Evolutionary conservation across 2,888 invertebrate species (phyloP).

Genomic region (Lasioglossum oenotherae): DNA sequence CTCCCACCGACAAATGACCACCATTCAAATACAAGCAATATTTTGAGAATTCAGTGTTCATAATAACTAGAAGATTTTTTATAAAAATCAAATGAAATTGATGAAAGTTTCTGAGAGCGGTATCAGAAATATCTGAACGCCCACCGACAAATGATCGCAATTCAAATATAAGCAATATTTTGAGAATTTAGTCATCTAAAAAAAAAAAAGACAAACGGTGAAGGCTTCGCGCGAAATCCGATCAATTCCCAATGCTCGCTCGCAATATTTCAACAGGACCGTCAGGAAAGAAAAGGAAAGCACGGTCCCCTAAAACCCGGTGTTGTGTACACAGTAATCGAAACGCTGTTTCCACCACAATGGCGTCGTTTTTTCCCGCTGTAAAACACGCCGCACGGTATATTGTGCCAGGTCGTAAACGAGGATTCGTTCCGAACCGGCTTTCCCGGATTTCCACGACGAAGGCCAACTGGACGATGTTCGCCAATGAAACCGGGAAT

Average conservation of each 20-base stretch:
- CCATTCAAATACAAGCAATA: too few species aligned
- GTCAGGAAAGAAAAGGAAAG: not conserved
- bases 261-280: not conserved
- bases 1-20: too few species aligned
- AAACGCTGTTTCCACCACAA: constrained; percentile 3
- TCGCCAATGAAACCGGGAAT: constrained; percentile 42
- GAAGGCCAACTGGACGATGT: constrained; percentile 54
- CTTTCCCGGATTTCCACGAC: constrained; percentile 16
- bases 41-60: too few species aligned
- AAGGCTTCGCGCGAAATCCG: not conserved
- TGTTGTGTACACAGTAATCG: constrained; percentile 35
- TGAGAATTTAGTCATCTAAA: too few species aligned
- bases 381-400: constrained; percentile 10
- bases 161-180: too few species aligned
- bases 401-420: constrained; percentile 13
- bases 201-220: not conserved
- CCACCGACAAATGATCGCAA: too few species aligned
- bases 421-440: constrained; percentile 34
- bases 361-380: not conserved
- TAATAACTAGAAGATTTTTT: too few species aligned
- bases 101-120: too few species aligned
- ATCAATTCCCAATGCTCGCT: not conserved
- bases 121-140: too few species aligned
- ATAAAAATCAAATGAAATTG: too few species aligned
- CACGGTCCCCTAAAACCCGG: not conserved